These are phyloP conservation scores for Castor canadensis DNA, from an alignment of 2,113 vertebrate species.

Conservation along the genomic window DNA sequence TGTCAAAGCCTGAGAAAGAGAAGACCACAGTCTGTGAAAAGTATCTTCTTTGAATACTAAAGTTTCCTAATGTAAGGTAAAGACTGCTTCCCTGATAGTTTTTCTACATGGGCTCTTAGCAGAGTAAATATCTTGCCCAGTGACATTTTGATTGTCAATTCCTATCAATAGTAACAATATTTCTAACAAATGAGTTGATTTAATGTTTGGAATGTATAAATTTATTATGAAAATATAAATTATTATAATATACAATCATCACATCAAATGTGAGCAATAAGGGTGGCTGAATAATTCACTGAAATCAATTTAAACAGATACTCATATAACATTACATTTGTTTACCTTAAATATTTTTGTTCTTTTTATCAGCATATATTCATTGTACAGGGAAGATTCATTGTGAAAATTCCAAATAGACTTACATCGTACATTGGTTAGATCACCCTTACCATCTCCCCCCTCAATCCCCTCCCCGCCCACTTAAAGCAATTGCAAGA, in stretches of 20 bases:
- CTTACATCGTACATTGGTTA: too few species aligned
- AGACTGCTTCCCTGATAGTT: neutral
- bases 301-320: constrained; percentile 24
- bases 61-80: neutral
- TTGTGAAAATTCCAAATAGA: too few species aligned
- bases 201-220: neutral
- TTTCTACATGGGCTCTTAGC: neutral
- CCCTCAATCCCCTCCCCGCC: too few species aligned
- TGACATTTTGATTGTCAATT: constrained; percentile 17
- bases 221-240: neutral
- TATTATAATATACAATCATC: neutral
- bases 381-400: too few species aligned
- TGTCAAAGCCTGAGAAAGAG: neutral
- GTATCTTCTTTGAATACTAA: neutral
- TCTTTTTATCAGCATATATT: too few species aligned
- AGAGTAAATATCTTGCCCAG: neutral
- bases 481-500: too few species aligned
- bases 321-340: neutral
- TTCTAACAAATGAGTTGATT: neutral
- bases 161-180: neutral
- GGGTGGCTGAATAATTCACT: neutral
- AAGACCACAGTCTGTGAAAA: neutral
- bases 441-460: too few species aligned
- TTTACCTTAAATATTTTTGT: constrained; percentile 18
- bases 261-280: neutral